Evolutionary conservation across 2,888 invertebrate genomes (phyloP), one percentile per base, ranked within the genome.

Genomic region (Cremastinae sp.): DNA sequence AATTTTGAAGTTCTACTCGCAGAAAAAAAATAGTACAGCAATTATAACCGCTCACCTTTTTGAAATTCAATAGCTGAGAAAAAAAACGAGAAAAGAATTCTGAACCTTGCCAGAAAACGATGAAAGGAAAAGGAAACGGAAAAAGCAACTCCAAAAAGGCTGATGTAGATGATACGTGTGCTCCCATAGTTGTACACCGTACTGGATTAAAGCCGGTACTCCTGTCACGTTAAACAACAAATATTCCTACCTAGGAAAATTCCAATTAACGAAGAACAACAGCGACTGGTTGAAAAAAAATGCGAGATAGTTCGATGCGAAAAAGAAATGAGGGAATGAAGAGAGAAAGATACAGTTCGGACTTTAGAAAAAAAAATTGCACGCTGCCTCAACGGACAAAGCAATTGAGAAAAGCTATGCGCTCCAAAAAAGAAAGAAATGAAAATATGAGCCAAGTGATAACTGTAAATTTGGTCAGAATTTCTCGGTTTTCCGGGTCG

Each of bases 401-500:
- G 56, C 37, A 43, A 68, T 51, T 41, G 62, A 49, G 56, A 68
- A 62, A 74, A 74, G 47, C 49, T 68, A 51, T 64, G 56, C 47
- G 9, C 12, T 35, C 39, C 22, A n/a, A 18, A 22, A n/a, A 56
- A 56, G 35, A 22, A n/a, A 56, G 5, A 28, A 28, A 28, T 28
- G 28, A 47, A 72, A 71, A 64, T 22, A 49, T 39, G 28, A 28
- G 22, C 64, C 74, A 69, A 14, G 64, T 51, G 70, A 59, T 28
- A 43, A n/a, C 70, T 59, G 58, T 64, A 70, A 75, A 75, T 75
- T 75, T 4, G 28, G 18, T 55, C 10, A 51, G 58, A 75, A 70
- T 58, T 70, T 55, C 58, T 5, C 64, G n/a, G 16, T 41, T 45
- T 16, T 55, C 49, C 18, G 37, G 53, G 55, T 20, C 39, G 51